phyloP scores from a whole-genome alignment of 2,888 invertebrate species.

The Rambutsinella grinnellia region DNA sequence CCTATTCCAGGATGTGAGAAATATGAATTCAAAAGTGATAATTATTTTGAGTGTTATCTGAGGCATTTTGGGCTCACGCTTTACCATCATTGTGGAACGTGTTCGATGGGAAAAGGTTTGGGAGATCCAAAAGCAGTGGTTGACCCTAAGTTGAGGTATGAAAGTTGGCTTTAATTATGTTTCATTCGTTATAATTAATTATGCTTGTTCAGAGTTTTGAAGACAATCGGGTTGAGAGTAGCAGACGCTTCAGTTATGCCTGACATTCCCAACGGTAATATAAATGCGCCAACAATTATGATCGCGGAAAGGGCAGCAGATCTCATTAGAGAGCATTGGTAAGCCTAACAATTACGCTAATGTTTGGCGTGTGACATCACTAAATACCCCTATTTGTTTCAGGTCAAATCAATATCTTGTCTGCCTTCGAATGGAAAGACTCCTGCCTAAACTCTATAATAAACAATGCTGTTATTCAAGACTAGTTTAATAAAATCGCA shows the following conservation, averaged over 20 bases:
- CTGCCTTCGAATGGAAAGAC: slow-evolving; percentile 3
- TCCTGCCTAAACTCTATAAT: not conserved
- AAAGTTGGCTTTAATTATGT: not conserved
- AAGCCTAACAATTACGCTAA: slow-evolving; percentile 20
- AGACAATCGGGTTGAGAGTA: slow-evolving; percentile 29
- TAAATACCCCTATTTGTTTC: not conserved
- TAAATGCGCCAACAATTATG: slow-evolving; percentile 47
- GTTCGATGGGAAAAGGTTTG: slow-evolving; percentile 74
- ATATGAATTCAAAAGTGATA: slow-evolving; percentile 8
- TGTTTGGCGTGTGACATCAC: not conserved
- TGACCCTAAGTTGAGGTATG: slow-evolving; percentile 64
- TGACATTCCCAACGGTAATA: slow-evolving; percentile 31
- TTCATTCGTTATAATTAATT: not conserved
- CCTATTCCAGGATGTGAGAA: slow-evolving; percentile 43
- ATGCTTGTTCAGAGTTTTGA: slow-evolving; percentile 31
- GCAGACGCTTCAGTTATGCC: slow-evolving; percentile 45
- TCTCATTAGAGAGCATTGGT: slow-evolving; percentile 54
- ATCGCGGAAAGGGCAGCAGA: slow-evolving; percentile 58
- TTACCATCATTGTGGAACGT: slow-evolving; percentile 75
- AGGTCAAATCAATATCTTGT: slow-evolving; percentile 42
- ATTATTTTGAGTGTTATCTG: slow-evolving; percentile 43
- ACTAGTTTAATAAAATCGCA: slow-evolving; percentile 24
- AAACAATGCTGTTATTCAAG: slow-evolving; percentile 25
- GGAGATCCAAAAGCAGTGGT: slow-evolving; percentile 62
- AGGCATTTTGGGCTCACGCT: slow-evolving; percentile 72